Percentiles rank a stretch among this genome's conserved stretches.
Evolutionary conservation across 2,888 invertebrate genomes (phyloP).

Genomic region (Cistogaster globosa): DNA sequence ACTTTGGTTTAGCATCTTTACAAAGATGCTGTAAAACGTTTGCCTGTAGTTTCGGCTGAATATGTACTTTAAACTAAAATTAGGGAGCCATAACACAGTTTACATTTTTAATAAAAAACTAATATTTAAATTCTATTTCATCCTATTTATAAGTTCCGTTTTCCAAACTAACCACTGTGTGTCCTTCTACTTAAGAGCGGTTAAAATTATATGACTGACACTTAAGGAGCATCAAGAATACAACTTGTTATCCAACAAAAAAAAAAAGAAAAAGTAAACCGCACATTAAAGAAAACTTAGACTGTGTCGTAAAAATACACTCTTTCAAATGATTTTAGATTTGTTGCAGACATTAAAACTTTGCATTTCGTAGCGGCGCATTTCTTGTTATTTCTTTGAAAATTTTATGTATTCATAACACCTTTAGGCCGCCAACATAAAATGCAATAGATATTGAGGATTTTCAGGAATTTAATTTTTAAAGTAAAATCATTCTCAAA

Average conservation of each 20-base stretch:
- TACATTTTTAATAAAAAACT: too few relatives aligned
- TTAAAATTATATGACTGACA: constrained; percentile 62
- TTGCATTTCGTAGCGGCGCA: constrained; percentile 6
- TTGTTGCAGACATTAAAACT: constrained; percentile 33
- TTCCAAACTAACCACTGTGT: constrained; percentile 33
- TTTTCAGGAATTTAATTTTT: constrained; percentile 9
- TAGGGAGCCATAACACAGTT: too few relatives aligned
- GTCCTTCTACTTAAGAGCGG: constrained; percentile 24
- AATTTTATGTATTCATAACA: constrained; percentile 50
- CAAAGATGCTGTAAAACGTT: too few relatives aligned
- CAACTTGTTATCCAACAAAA: constrained; percentile 50
- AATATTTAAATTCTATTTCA: too few relatives aligned
- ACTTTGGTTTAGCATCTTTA: too few relatives aligned
- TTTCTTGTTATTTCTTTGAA: not conserved
- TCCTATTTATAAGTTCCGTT: too few relatives aligned
- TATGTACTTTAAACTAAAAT: too few relatives aligned
- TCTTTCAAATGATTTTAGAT: constrained; percentile 23
- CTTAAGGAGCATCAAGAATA: constrained; percentile 57
- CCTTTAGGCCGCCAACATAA: constrained; percentile 50
- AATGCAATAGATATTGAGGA: constrained; percentile 51
- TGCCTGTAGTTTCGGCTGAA: too few relatives aligned
- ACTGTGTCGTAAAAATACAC: constrained; percentile 2
- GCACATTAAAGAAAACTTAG: constrained; percentile 50
- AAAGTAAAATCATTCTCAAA: not conserved
- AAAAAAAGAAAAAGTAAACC: constrained; percentile 20